phyloP scores from a whole-genome alignment of 2,797 vertebrate species.

The Acipenser ruthenus region DNA sequence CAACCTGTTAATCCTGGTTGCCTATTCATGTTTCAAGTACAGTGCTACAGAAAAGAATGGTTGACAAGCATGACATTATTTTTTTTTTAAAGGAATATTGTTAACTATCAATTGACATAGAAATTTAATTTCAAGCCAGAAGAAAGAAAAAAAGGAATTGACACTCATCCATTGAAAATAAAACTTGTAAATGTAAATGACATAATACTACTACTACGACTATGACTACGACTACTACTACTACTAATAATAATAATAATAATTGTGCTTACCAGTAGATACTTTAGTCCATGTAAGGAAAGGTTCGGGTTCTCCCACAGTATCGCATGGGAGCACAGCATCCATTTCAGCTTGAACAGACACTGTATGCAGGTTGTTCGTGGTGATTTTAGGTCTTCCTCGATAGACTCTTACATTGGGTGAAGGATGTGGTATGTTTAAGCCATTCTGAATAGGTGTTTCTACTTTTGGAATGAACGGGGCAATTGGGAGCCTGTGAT shows the following conservation, averaged over 20 bases:
- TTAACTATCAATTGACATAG: too few relatives aligned
- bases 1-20: too few relatives aligned
- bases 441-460: slow-evolving; percentile 30
- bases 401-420: slow-evolving; percentile 35
- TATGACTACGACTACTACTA: too few relatives aligned
- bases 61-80: too few relatives aligned
- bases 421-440: slow-evolving; percentile 30
- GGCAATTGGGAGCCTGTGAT: slow-evolving; percentile 21
- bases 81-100: too few relatives aligned
- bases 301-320: slow-evolving; percentile 65
- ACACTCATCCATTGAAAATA: too few relatives aligned
- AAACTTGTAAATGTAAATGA: too few relatives aligned
- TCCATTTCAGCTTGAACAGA: slow-evolving; percentile 64
- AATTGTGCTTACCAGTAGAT: slow-evolving; percentile 67
- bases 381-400: slow-evolving; percentile 62
- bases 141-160: too few relatives aligned
- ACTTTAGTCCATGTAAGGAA: slow-evolving; percentile 82
- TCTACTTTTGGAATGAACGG: slow-evolving; percentile 28
- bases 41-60: too few relatives aligned
- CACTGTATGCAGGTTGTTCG: slow-evolving; percentile 46
- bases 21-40: too few relatives aligned
- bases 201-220: too few relatives aligned
- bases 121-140: too few relatives aligned
- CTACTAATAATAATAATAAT: neutral
- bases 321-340: slow-evolving; percentile 67